Evolutionary conservation across 1,140 invertebrate genomes (phyloP).

Genomic region (Hesperophylax magnus): DNA sequence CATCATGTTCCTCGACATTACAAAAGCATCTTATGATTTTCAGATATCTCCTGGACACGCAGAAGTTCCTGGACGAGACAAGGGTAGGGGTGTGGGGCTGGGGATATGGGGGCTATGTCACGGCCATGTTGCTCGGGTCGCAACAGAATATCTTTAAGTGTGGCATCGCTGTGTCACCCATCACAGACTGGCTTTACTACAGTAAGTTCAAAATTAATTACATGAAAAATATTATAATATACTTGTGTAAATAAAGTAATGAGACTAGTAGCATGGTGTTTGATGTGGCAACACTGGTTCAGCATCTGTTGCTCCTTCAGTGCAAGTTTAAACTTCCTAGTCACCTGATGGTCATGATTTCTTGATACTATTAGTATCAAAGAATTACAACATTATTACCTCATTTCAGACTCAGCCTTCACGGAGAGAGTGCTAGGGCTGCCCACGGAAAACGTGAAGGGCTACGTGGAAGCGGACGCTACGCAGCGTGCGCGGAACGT

Average conservation of each 20-base stretch:
- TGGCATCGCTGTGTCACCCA: slow-evolving; percentile 93
- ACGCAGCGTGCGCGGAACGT: slow-evolving; percentile 89
- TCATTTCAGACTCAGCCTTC: slow-evolving; percentile 88
- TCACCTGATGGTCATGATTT: no score
- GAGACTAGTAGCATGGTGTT: no score
- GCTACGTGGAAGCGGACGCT: slow-evolving; percentile 93
- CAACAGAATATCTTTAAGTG: slow-evolving; percentile 91
- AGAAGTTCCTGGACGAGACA: slow-evolving; percentile 88
- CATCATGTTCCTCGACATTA: no score
- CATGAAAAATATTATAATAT: no score
- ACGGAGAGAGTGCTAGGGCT: slow-evolving; percentile 93
- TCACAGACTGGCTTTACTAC: slow-evolving; percentile 95
- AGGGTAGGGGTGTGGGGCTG: slow-evolving; percentile 95
- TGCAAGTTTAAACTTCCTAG: no score
- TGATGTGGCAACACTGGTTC: no score
- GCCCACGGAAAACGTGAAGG: slow-evolving; percentile 91
- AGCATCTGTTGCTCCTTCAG: no score
- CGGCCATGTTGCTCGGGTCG: slow-evolving; percentile 88
- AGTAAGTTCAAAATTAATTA: slow-evolving; percentile 75
- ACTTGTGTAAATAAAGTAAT: no score
- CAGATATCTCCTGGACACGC: slow-evolving; percentile 84
- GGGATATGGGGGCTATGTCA: slow-evolving; percentile 97
- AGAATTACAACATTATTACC: no score
- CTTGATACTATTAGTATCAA: no score
- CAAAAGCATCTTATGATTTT: slow-evolving; percentile 44